These are phyloP conservation scores for Mionectes macconnelli DNA, from an alignment of 2,113 vertebrate species.

Conservation along the genomic window DNA sequence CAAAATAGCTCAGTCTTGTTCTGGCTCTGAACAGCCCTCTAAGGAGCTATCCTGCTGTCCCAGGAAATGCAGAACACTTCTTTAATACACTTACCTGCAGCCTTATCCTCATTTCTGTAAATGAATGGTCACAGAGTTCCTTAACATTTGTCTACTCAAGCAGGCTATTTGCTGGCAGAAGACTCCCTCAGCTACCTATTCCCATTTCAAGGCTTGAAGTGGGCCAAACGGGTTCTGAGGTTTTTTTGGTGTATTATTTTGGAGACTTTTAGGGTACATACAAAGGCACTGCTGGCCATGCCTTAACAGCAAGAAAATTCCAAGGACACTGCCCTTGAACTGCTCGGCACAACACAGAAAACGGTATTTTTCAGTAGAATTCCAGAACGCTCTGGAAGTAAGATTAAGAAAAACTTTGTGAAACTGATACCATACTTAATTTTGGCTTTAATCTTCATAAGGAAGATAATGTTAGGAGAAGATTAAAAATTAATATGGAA, in stretches of 20 bases:
- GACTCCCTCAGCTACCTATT: background rate
- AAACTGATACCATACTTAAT: background rate
- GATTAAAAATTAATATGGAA: conserved; percentile 19
- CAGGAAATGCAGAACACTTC: background rate
- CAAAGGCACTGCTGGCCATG: background rate
- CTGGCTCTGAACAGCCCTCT: background rate
- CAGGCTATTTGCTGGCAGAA: background rate
- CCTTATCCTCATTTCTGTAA: background rate
- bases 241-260: background rate
- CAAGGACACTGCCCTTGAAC: background rate
- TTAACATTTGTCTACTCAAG: background rate
- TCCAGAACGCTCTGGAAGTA: background rate
- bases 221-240: background rate
- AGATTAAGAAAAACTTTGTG: background rate
- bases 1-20: background rate
- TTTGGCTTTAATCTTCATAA: conserved; percentile 26
- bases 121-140: background rate
- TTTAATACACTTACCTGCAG: conserved; percentile 27
- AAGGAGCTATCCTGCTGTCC: background rate
- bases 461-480: conserved; percentile 16
- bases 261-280: background rate
- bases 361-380: background rate
- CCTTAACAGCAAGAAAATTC: background rate
- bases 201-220: background rate
- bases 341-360: background rate